These are phyloP conservation scores for Lasioglossum pauxillum DNA, from an alignment of 2,888 invertebrate genomes.

Conservation along the genomic window DNA sequence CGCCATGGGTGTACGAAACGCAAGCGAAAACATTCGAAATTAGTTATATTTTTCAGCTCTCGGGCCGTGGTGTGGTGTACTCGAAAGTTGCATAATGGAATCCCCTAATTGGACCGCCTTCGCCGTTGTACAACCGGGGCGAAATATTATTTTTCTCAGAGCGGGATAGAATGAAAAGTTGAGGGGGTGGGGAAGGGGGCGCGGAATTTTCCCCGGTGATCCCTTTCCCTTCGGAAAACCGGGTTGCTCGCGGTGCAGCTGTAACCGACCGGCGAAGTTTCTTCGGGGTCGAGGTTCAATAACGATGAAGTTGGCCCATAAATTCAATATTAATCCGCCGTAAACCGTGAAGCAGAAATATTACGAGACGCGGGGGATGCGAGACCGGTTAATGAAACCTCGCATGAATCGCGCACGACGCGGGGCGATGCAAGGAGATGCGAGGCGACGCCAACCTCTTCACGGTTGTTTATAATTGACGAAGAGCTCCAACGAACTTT, in stretches of 20 bases:
- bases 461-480: constrained; percentile 24
- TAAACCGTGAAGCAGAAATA: constrained; percentile 62
- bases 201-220: not conserved
- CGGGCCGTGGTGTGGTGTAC: not conserved
- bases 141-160: constrained; percentile 14
- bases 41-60: constrained; percentile 8
- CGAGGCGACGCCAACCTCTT: not conserved
- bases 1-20: not conserved
- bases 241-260: constrained; percentile 48
- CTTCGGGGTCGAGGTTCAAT: constrained; percentile 52
- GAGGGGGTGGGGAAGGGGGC: not conserved
- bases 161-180: not conserved
- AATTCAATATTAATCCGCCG: constrained; percentile 70
- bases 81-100: constrained; percentile 17
- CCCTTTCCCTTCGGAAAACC: not conserved
- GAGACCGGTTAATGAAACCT: constrained; percentile 64
- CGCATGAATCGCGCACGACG: constrained; percentile 22
- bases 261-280: constrained; percentile 61
- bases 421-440: not conserved
- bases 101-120: not conserved
- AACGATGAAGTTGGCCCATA: constrained; percentile 66
- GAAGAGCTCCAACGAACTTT: constrained; percentile 18
- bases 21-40: constrained; percentile 11
- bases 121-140: not conserved
- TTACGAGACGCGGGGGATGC: constrained; percentile 38